Evolutionary conservation across 2,113 vertebrate genomes (phyloP), one percentile per base, ranked within the genome.

Genomic region (Campylorhamphus procurvoides): DNA sequence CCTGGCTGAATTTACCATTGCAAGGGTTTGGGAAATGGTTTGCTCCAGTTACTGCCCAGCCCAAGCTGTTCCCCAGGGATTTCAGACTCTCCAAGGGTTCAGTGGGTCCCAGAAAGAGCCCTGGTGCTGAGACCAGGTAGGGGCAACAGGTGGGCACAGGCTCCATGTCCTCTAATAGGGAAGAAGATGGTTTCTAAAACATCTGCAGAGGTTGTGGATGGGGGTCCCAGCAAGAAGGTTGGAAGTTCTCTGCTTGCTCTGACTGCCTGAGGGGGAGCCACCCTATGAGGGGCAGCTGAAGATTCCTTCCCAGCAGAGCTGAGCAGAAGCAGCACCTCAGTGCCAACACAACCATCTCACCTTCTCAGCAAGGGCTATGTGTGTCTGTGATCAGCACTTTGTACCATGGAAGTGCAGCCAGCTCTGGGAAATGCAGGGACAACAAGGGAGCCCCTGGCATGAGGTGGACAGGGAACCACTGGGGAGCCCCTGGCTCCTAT

Each of bases 211-310:
- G 49, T 35, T 74, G 44, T 31, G 29, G 55, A 59, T 33, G 35
- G 37, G 52, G 24, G 23, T 23, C 29, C 37, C 71, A 66, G 29
- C 0, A 4, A 37, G 64, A 60, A 71, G 49, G 44, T 31, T 68
- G 25, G 31, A 73, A 50, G 33, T 25, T 35, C 74, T 63, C 69
- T 77, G 47, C 37, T 67, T 66, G 37, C 53, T 81, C 64, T 73
- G 69, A 52, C 20, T 5, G 4, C 28, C 39, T 0, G 1, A 68
- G 52, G 37, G 47, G 25, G 13, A 76, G 24, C 11, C 0, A 3
- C 14, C 46, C 55, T 3, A 1, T 0, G 3, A 59, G 49, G n/a
- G 44, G 40, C 63, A 77, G 40, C 44, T 73, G 59, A 39, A 63
- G 64, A 75, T 28, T 93, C 83, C 80, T 12, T 44, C 66, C 71